Evolutionary conservation across 2,888 invertebrate genomes (phyloP).

Genomic region (Heteromurus nitidus): DNA sequence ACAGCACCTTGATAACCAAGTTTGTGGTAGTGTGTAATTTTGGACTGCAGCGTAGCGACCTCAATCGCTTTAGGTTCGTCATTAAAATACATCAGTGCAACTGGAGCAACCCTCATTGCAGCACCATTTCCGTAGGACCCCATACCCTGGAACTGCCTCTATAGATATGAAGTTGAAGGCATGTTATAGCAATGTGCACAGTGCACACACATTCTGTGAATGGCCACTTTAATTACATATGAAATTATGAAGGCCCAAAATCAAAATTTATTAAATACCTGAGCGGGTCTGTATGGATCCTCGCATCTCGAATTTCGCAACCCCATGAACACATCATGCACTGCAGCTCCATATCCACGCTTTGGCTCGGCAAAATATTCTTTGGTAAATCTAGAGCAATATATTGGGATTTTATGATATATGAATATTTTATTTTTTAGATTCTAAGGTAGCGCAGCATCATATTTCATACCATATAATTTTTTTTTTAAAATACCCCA

Average conservation of each 20-base stretch:
- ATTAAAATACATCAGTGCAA: slow-evolving; percentile 80
- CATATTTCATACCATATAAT: too few species aligned
- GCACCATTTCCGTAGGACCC: slow-evolving; percentile 88
- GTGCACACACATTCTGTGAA: too few species aligned
- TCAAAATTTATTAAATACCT: slow-evolving; percentile 61
- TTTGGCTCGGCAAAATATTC: slow-evolving; percentile 80
- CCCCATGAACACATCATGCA: slow-evolving; percentile 78
- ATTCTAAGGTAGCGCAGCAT: too few species aligned
- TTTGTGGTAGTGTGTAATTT: slow-evolving; percentile 80
- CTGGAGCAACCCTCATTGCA: slow-evolving; percentile 84
- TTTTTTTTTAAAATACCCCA: too few species aligned
- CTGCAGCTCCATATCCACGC: slow-evolving; percentile 82
- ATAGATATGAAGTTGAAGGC: background rate
- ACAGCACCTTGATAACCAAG: slow-evolving; percentile 75
- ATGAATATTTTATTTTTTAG: too few species aligned
- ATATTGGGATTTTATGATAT: too few species aligned
- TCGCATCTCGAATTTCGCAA: slow-evolving; percentile 78
- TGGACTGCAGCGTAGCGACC: slow-evolving; percentile 77
- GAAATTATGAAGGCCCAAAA: background rate
- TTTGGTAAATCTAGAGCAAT: slow-evolving; percentile 79
- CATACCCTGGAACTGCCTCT: slow-evolving; percentile 80
- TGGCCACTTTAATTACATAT: too few species aligned
- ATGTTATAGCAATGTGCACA: background rate
- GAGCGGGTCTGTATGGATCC: slow-evolving; percentile 81
- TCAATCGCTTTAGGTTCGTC: slow-evolving; percentile 77